Conservation (phyloP, 2,797 vertebrate genomes). For the Bovichtus diacanthus region DNA sequence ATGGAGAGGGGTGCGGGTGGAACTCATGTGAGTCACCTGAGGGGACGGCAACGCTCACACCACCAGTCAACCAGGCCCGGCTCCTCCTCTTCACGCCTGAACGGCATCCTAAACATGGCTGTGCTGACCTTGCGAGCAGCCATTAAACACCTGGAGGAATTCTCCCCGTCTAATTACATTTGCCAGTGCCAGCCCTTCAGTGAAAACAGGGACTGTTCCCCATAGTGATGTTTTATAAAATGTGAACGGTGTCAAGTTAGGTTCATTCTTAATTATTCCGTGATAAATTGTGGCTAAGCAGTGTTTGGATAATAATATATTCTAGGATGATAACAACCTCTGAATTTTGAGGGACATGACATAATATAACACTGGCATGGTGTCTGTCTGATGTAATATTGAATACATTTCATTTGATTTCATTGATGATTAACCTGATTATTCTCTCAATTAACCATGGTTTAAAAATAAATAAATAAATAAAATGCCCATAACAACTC, state of each 20-base stretch:
- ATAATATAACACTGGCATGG: background rate
- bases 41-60: slow-evolving; percentile 66
- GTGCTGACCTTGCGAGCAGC: slow-evolving; percentile 83
- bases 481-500: background rate
- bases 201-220: slow-evolving; percentile 66
- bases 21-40: slow-evolving; percentile 67
- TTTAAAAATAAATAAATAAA: too few species aligned
- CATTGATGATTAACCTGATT: background rate
- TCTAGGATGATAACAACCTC: background rate
- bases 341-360: background rate
- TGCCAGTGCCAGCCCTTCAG: slow-evolving; percentile 72
- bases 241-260: slow-evolving; percentile 55
- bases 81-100: slow-evolving; percentile 80
- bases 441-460: background rate
- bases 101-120: slow-evolving; percentile 81
- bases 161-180: slow-evolving; percentile 84
- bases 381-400: background rate
- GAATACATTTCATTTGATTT: background rate
- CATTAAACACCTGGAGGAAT: slow-evolving; percentile 87
- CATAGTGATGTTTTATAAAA: slow-evolving; percentile 58
- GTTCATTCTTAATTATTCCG: slow-evolving; percentile 64
- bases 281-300: slow-evolving; percentile 40
- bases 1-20: slow-evolving; percentile 42
- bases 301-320: background rate
- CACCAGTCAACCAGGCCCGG: slow-evolving; percentile 63